Evolutionary conservation across 2,113 vertebrate species (phyloP).

Genomic region (Cinclus cinclus): DNA sequence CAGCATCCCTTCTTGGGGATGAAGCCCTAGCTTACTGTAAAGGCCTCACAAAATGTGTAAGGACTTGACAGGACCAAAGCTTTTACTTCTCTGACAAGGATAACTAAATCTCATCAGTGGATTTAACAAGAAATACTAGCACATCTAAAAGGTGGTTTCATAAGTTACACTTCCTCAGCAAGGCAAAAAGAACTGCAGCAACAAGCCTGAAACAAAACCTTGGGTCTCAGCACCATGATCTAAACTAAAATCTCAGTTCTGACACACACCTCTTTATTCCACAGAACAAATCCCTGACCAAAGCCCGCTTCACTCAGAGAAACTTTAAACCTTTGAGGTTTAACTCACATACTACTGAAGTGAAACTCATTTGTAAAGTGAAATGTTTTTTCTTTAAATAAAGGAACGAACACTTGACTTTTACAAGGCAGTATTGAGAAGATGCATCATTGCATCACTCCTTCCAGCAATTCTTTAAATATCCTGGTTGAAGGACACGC

Average conservation of each 20-base stretch:
- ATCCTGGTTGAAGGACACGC: background rate
- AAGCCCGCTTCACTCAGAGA: background rate
- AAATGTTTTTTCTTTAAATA: background rate
- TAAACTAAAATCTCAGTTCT: background rate
- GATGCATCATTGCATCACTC: background rate
- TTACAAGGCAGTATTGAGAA: background rate
- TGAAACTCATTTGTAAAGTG: background rate
- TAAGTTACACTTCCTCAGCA: background rate
- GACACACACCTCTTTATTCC: background rate
- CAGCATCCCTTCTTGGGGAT: background rate
- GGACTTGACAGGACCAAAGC: background rate
- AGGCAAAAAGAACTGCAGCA: background rate
- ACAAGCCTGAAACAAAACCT: background rate
- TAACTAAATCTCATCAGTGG: background rate
- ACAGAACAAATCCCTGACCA: background rate
- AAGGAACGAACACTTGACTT: background rate
- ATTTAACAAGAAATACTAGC: background rate
- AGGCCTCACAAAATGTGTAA: background rate
- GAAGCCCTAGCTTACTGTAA: background rate
- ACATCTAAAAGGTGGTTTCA: background rate
- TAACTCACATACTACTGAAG: background rate
- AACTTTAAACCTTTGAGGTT: background rate
- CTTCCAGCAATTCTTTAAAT: slow-evolving; percentile 25
- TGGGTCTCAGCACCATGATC: background rate
- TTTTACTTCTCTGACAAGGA: background rate